These are phyloP conservation scores for Apodemia duryi DNA, from an alignment of 2,888 invertebrate genomes.

Conservation along the genomic window DNA sequence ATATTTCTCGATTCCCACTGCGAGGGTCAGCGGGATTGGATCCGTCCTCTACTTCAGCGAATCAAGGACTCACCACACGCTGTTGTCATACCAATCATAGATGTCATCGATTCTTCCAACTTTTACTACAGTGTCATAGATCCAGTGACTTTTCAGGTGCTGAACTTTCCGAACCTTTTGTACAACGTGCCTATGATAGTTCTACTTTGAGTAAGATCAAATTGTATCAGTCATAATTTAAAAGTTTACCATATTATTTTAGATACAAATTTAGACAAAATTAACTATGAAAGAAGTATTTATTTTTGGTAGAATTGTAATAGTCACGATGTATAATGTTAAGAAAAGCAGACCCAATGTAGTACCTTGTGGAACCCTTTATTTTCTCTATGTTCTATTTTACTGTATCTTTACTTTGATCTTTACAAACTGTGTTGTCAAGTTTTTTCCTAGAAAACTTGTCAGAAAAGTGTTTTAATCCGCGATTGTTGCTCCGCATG, in stretches of 20 bases:
- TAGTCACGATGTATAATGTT: conserved; percentile 15
- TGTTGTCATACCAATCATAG: conserved; percentile 96
- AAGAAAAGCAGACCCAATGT: conserved; percentile 21
- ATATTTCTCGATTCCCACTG: conserved; percentile 96
- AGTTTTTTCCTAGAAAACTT: neutral
- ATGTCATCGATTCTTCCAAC: conserved; percentile 91
- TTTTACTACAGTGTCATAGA: conserved; percentile 86
- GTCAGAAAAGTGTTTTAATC: neutral
- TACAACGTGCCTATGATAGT: neutral
- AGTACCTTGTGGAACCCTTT: conserved; percentile 10
- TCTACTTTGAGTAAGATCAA: neutral
- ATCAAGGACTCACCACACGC: conserved; percentile 89
- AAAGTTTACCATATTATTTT: too few species aligned
- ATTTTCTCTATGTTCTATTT: neutral
- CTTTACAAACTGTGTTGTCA: neutral
- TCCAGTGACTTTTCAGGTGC: conserved; percentile 66
- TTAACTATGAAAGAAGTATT: too few species aligned
- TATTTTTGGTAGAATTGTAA: neutral
- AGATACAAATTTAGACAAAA: too few species aligned
- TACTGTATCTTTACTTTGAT: neutral
- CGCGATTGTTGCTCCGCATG: neutral
- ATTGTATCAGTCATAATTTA: neutral
- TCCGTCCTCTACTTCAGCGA: conserved; percentile 92
- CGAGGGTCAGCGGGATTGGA: conserved; percentile 89
- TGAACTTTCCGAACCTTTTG: conserved; percentile 6